phyloP scores from a whole-genome alignment of 2,888 invertebrate genomes.

The Cheilosia vulpina region DNA sequence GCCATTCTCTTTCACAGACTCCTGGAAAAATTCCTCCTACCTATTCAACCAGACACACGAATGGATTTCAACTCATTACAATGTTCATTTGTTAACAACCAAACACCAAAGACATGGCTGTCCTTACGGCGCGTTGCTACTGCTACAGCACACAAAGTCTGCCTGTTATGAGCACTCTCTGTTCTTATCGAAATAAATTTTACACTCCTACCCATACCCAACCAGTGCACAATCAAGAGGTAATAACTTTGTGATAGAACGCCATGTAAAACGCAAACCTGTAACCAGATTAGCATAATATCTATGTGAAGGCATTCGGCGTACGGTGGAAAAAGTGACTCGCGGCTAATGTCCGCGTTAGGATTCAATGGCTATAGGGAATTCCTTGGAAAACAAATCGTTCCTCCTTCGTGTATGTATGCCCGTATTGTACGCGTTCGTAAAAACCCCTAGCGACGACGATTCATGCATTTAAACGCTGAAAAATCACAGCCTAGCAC shows the following conservation, averaged over 20 bases:
- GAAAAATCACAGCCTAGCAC: constrained; percentile 68
- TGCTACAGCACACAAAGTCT: background rate
- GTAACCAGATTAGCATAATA: constrained; percentile 67
- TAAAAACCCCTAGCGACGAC: constrained; percentile 70
- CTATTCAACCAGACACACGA: constrained; percentile 16
- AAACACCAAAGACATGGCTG: constrained; percentile 18
- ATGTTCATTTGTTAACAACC: constrained; percentile 53
- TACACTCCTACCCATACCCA: constrained; percentile 41
- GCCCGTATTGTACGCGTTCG: constrained; percentile 29
- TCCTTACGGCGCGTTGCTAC: constrained; percentile 33
- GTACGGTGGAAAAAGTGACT: constrained; percentile 50
- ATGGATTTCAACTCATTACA: constrained; percentile 60
- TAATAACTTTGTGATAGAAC: constrained; percentile 70
- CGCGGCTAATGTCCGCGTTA: constrained; percentile 67
- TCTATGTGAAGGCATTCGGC: constrained; percentile 70
- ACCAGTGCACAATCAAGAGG: constrained; percentile 63
- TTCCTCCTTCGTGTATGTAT: constrained; percentile 2
- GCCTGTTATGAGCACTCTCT: constrained; percentile 35
- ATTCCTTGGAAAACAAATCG: constrained; percentile 67
- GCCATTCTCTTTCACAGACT: constrained; percentile 7
- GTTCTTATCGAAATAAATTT: constrained; percentile 55
- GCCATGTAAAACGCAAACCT: constrained; percentile 49
- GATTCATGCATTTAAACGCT: constrained; percentile 73
- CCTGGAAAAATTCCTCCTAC: background rate
- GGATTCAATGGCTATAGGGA: constrained; percentile 37